These are phyloP conservation scores for Papilio polyxenes DNA, from an alignment of 1,140 invertebrate species.

Conservation along the genomic window DNA sequence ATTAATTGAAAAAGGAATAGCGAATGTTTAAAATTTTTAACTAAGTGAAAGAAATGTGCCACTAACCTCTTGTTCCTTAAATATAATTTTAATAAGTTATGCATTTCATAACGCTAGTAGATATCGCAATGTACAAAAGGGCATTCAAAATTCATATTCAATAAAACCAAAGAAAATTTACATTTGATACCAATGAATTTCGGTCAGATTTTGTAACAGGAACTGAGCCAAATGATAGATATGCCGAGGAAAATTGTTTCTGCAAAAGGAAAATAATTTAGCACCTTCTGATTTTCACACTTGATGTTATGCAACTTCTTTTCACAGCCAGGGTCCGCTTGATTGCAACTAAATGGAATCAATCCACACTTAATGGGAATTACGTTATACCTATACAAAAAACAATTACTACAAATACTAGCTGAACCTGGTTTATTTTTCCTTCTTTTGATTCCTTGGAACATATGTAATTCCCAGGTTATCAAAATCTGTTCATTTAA, in stretches of 20 bases:
- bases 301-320: not conserved
- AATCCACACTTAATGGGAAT: too few relatives aligned
- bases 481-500: too few relatives aligned
- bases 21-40: too few relatives aligned
- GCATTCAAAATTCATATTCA: not conserved
- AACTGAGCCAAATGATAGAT: slow-evolving; percentile 19
- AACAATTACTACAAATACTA: not conserved
- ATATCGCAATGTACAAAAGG: not conserved
- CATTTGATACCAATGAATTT: not conserved
- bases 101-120: too few relatives aligned
- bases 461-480: too few relatives aligned
- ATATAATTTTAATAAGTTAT: too few relatives aligned
- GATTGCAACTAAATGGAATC: not conserved
- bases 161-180: not conserved
- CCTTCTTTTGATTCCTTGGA: not conserved
- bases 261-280: slow-evolving; percentile 11
- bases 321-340: not conserved
- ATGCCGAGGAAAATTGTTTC: not conserved
- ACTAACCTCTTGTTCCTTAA: too few relatives aligned
- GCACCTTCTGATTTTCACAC: not conserved
- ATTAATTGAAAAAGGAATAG: too few relatives aligned
- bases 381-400: too few relatives aligned
- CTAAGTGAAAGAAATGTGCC: too few relatives aligned
- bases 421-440: not conserved
- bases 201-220: slow-evolving; percentile 10